These are phyloP conservation scores for Beaufortia kweichowensis DNA, from an alignment of 2,113 vertebrate species.

Conservation along the genomic window DNA sequence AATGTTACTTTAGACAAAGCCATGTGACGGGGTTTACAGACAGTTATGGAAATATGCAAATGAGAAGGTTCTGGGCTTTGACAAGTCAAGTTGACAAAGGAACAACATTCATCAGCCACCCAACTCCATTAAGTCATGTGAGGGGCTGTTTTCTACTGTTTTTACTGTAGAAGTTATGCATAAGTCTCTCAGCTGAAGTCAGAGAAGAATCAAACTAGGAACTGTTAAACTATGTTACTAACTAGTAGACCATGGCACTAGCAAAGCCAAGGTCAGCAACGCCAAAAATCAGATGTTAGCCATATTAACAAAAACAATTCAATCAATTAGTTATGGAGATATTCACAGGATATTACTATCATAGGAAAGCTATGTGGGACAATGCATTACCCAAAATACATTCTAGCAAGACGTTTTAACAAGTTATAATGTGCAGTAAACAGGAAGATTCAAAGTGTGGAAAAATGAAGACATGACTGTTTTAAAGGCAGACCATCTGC, in stretches of 20 bases:
- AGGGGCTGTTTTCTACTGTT: too few species aligned
- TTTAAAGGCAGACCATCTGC: constrained; percentile 17
- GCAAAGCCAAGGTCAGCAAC: too few species aligned
- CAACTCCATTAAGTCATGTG: too few species aligned
- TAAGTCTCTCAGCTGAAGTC: too few species aligned
- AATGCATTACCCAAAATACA: too few species aligned
- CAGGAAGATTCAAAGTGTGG: neutral
- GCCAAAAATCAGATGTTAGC: neutral
- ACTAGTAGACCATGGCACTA: too few species aligned
- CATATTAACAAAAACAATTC: neutral
- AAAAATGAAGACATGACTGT: constrained; percentile 9
- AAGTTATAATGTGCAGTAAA: neutral
- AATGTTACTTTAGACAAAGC: neutral
- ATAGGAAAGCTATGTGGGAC: neutral
- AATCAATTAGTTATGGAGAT: neutral
- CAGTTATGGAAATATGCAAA: constrained; percentile 1
- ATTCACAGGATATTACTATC: neutral
- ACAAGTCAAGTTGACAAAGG: too few species aligned
- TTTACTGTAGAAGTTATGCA: too few species aligned
- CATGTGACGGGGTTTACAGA: neutral
- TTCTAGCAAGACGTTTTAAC: neutral
- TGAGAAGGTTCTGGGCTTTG: too few species aligned
- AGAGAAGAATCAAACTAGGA: too few species aligned
- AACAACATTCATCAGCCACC: too few species aligned
- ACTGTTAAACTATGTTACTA: too few species aligned